Conservation (phyloP, 1,140 invertebrate genomes). For the Drosophila truncata region DNA sequence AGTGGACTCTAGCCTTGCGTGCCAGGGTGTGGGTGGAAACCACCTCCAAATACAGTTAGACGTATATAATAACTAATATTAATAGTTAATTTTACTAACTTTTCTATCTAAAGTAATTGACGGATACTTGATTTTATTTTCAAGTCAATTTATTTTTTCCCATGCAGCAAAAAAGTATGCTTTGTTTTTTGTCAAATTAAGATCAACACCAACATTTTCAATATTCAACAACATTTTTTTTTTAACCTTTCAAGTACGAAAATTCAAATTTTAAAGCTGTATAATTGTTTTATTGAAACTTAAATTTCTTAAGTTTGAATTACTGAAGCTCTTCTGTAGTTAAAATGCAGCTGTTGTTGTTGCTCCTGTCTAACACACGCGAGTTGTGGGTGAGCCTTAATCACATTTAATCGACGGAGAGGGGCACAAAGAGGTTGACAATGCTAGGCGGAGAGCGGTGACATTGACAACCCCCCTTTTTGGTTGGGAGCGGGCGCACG, state of each 20-base stretch:
- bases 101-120: background rate
- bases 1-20: conserved; percentile 54
- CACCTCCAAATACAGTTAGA: conserved; percentile 17
- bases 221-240: too few relatives aligned
- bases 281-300: too few relatives aligned
- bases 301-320: background rate
- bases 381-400: conserved; percentile 75
- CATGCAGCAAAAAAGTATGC: background rate
- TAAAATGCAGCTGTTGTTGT: conserved; percentile 19
- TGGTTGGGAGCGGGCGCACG: conserved; percentile 36
- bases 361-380: conserved; percentile 52
- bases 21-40: conserved; percentile 34
- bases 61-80: conserved; percentile 1
- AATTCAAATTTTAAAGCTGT: background rate
- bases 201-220: too few relatives aligned
- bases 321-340: conserved; percentile 14
- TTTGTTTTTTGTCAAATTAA: background rate
- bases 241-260: too few relatives aligned
- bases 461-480: conserved; percentile 39
- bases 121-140: background rate
- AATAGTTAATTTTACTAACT: background rate
- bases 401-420: conserved; percentile 67
- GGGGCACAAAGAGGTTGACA: background rate
- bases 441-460: conserved; percentile 5
- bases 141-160: too few relatives aligned